Percentiles rank a stretch among this genome's conserved stretches.
Evolutionary conservation across 2,797 vertebrate genomes (phyloP).

Genomic region (Dermochelys coriacea): DNA sequence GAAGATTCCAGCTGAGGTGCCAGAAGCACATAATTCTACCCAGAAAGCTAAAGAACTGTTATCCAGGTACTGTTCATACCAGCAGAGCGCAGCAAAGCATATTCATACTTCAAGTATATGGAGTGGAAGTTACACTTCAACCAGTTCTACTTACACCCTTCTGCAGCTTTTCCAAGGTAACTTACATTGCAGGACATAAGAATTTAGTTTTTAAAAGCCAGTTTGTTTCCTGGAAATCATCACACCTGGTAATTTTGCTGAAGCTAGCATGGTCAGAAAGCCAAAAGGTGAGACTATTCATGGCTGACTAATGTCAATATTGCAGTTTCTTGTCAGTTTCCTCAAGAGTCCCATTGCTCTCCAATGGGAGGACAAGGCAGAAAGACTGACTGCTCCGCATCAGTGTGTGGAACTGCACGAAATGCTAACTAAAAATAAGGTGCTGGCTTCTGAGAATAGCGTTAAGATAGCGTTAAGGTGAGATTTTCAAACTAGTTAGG

Average conservation of each 20-base stretch:
- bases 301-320: background rate
- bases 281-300: background rate
- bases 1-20: background rate
- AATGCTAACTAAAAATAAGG: background rate
- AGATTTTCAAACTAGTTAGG: background rate
- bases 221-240: background rate
- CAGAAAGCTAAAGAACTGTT: background rate
- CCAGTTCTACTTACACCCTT: background rate
- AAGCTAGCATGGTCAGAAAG: background rate
- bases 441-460: background rate
- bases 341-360: background rate
- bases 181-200: background rate
- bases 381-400: background rate
- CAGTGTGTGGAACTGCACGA: background rate
- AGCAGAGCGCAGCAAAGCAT: background rate
- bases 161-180: background rate
- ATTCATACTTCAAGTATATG: background rate
- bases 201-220: background rate
- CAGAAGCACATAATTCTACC: background rate
- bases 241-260: background rate
- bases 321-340: background rate
- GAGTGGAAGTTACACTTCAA: background rate
- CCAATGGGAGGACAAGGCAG: background rate
- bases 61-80: background rate
- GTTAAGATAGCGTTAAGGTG: fast-evolving